Evolutionary conservation across 2,888 invertebrate genomes (phyloP).

Genomic region (Exocentrus adspersus): DNA sequence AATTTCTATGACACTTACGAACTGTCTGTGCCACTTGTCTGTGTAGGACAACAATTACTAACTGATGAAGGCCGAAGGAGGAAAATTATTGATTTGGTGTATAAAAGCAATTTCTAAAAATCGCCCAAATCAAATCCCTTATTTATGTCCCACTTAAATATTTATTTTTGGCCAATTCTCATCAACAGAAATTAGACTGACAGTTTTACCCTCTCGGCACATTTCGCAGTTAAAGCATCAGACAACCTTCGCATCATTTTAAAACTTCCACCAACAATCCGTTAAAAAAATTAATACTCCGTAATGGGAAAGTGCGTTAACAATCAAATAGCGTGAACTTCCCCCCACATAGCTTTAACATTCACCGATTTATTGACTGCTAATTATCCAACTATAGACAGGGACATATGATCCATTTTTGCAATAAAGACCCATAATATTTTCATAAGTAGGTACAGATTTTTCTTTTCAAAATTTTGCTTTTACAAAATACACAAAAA

Average conservation of each 20-base stretch:
- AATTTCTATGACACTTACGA: no score
- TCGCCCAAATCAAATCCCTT: conserved; percentile 40
- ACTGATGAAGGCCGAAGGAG: no score
- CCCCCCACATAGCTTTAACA: conserved; percentile 29
- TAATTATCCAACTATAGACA: no score
- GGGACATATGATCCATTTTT: no score
- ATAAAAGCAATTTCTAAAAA: conserved; percentile 29
- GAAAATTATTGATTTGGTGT: no score
- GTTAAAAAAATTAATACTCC: conserved; percentile 60
- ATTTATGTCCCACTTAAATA: conserved; percentile 45
- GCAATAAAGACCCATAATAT: no score
- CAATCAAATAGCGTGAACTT: conserved; percentile 48
- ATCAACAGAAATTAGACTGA: conserved; percentile 52
- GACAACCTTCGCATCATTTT: conserved; percentile 48
- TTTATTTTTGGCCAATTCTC: conserved; percentile 52
- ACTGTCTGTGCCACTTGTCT: no score
- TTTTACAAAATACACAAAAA: no score
- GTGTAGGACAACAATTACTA: no score
- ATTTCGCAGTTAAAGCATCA: conserved; percentile 40
- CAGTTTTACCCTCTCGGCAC: conserved; percentile 41
- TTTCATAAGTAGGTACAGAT: no score
- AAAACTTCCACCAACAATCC: conserved; percentile 55
- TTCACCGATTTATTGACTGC: conserved; percentile 15
- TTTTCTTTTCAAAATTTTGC: no score
- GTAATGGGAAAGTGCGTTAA: conserved; percentile 57